Percentiles rank a stretch among this genome's conserved stretches.
These are phyloP conservation scores for Lamprologus callipterus DNA, from an alignment of 2,113 vertebrate species.

Conservation along the genomic window DNA sequence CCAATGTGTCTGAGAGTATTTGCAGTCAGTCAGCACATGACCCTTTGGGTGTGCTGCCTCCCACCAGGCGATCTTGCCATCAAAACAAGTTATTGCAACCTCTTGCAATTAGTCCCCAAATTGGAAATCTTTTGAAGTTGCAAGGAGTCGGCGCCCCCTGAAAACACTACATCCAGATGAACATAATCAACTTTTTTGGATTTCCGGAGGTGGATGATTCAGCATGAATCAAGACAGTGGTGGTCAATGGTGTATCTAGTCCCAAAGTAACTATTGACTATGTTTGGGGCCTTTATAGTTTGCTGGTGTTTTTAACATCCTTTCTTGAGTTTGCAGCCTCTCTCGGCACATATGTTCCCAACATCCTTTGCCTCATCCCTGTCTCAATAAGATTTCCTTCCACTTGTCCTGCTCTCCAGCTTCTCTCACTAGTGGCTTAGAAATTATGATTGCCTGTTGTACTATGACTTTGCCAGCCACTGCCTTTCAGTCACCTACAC, in stretches of 20 bases:
- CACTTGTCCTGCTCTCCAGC: constrained; percentile 70
- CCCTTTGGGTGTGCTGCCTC: background rate
- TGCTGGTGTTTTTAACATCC: constrained; percentile 59
- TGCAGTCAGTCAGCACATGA: background rate
- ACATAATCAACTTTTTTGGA: background rate
- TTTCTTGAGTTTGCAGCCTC: constrained; percentile 46
- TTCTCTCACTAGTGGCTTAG: constrained; percentile 71
- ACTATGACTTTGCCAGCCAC: constrained; percentile 61
- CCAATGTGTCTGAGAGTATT: background rate
- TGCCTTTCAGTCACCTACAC: constrained; percentile 50
- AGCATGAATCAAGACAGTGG: background rate
- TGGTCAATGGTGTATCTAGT: background rate
- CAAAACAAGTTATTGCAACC: background rate
- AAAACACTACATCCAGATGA: background rate
- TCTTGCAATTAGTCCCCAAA: background rate
- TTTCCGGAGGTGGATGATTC: background rate
- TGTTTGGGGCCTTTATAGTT: constrained; percentile 43
- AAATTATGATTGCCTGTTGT: constrained; percentile 71
- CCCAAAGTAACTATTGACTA: background rate
- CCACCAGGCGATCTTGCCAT: background rate
- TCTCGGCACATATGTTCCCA: constrained; percentile 60
- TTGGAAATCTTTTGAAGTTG: background rate
- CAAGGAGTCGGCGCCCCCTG: background rate
- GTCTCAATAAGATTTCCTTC: constrained; percentile 79
- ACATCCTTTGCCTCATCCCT: constrained; percentile 57